Base-by-base conservation (phyloP, 2,113 vertebrate species). In the Paratilapia polleni region DNA sequence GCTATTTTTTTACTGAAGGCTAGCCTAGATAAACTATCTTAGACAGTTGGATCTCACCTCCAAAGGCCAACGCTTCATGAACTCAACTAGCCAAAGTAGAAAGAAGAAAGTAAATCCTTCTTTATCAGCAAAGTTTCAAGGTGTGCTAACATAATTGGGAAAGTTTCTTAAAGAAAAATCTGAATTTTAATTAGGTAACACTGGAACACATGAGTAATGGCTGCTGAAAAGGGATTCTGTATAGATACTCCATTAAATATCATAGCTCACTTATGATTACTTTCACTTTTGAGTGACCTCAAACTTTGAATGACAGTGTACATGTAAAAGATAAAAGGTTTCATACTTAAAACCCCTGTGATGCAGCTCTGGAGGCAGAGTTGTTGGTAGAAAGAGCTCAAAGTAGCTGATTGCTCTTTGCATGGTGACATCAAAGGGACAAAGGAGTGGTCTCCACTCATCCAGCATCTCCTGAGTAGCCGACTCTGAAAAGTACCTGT, bases 401-500 rank as follows among this genome's bases (percentile, higher is more conserved):
- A 99, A 98, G 90, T 99, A 99, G 92, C 97, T 97, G 74, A 99
- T 97, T 77, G 98, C 98, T 95, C 98, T 97, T 88, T 99, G 98
- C 98, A 99, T 99, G 87, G 98, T 99, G 91, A 98, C 97, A 87
- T 99, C 98, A 93, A 99, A 99, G 3, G 98, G 98, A 87, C 98
- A 99, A 94, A 99, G 97, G 88, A 99, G 95, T 63, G 98, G 98
- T 68, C 97, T 95, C 98, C 98, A 99, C 88, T 99, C 98, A 84
- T 98, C 97, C 63, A 99, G 94, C 98, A 99, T 99, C 92, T 99
- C 98, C 6, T 94, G 96, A 79, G 98, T 98, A 62, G 98, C 96
- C 61, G 95, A 95, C 88, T 96, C 97, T 85, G 97, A 96, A 89
- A 99, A 99, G 92, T 99, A 99, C n/a, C 98, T 99, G 94, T 38